These are phyloP conservation scores for Phenganax marumi DNA, from an alignment of 92 coral and sea anemone genomes.

Conservation along the genomic window DNA sequence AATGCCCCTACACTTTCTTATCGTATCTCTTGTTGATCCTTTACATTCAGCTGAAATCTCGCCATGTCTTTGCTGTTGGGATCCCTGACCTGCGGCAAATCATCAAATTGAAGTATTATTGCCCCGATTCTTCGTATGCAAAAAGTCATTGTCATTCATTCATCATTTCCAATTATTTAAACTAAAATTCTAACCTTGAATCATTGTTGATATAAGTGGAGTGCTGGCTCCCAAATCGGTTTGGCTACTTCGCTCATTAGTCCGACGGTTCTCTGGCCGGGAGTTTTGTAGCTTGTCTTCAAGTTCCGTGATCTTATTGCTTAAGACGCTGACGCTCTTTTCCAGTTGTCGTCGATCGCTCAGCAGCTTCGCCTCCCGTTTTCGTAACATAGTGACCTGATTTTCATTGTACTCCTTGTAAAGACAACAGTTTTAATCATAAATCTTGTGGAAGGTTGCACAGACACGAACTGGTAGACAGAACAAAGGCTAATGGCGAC, in stretches of 20 bases:
- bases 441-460: neutral
- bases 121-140: no score
- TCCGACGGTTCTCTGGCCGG: slow-evolving; percentile 14
- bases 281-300: neutral
- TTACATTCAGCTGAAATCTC: neutral
- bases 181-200: neutral
- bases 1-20: slow-evolving; percentile 38
- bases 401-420: neutral
- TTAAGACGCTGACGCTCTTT: slow-evolving; percentile 26
- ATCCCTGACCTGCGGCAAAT: no score
- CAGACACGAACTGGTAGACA: neutral
- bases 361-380: slow-evolving; percentile 38
- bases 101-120: no score
- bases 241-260: slow-evolving; percentile 35
- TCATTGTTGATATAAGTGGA: slow-evolving; percentile 3
- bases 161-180: no score
- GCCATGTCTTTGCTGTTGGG: neutral
- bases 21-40: slow-evolving; percentile 7
- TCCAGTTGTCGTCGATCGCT: slow-evolving; percentile 39
- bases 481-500: no score
- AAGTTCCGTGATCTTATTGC: slow-evolving; percentile 21
- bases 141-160: no score
- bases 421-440: neutral
- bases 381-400: slow-evolving; percentile 11
- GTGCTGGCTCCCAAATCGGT: slow-evolving; percentile 16